Percentiles rank a stretch among this genome's conserved stretches.
Evolutionary conservation across 1,140 invertebrate species (phyloP).

Genomic region (Patella vulgata): DNA sequence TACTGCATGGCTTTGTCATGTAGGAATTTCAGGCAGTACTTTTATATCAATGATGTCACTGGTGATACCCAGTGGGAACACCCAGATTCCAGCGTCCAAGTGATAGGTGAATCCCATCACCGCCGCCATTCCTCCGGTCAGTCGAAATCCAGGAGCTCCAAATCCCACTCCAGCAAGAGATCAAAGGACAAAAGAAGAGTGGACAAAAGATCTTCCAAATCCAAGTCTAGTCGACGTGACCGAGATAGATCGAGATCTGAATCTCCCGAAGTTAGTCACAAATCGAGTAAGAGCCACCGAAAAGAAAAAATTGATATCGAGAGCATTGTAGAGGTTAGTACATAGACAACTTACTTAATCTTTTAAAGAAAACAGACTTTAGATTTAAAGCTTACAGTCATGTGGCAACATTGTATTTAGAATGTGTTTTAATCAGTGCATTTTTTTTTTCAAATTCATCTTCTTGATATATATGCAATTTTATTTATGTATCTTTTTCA

Average conservation of each 20-base stretch:
- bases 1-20: slow-evolving; percentile 66
- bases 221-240: not conserved
- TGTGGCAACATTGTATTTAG: no score
- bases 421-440: no score
- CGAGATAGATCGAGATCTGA: slow-evolving; percentile 7
- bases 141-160: slow-evolving; percentile 67
- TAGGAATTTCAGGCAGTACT: slow-evolving; percentile 78
- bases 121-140: slow-evolving; percentile 22
- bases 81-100: slow-evolving; percentile 65
- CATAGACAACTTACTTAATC: no score
- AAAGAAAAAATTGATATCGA: not conserved
- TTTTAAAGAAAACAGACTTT: no score
- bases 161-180: slow-evolving; percentile 20
- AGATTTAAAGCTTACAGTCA: no score
- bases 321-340: no score
- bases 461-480: no score
- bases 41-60: slow-evolving; percentile 73
- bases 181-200: slow-evolving; percentile 1
- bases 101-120: not conserved
- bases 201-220: slow-evolving; percentile 13
- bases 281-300: no score
- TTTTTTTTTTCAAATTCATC: no score
- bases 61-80: slow-evolving; percentile 76
- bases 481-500: no score
- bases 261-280: no score